phyloP scores from a whole-genome alignment of 2,797 vertebrate species.

The Pantherophis alleghaniensis region DNA sequence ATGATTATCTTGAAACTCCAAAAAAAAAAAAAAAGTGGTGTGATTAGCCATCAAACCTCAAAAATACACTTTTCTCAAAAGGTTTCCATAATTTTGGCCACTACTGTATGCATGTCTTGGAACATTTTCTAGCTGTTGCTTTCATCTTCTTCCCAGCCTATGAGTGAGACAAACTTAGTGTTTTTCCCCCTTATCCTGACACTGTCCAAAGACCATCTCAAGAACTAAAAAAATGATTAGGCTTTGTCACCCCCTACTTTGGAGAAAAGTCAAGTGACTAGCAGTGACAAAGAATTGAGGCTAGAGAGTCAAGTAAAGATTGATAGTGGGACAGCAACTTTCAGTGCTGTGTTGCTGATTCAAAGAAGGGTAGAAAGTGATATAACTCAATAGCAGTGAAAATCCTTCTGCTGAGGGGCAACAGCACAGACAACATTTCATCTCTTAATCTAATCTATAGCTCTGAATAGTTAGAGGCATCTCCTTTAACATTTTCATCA shows the following conservation, averaged over 20 bases:
- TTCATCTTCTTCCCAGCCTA: neutral
- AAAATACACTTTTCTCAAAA: too few relatives aligned
- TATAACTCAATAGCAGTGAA: neutral
- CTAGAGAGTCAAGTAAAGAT: neutral
- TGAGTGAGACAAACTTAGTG: neutral
- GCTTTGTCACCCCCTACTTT: neutral
- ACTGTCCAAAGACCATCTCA: neutral
- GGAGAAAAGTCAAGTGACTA: neutral
- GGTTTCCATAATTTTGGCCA: too few relatives aligned
- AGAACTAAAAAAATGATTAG: neutral
- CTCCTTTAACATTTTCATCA: neutral
- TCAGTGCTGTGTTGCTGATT: neutral
- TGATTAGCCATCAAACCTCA: too few relatives aligned
- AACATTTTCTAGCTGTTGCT: neutral
- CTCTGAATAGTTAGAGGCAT: neutral
- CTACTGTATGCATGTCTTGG: neutral
- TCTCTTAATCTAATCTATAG: neutral
- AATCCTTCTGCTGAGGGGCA: neutral
- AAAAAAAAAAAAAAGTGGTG: too few relatives aligned
- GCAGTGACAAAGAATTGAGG: neutral
- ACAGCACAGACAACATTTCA: neutral
- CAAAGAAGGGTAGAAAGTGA: neutral
- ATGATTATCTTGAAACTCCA: too few relatives aligned
- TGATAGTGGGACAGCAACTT: neutral
- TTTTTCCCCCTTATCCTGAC: neutral